Evolutionary conservation across 1,140 invertebrate genomes (phyloP).

Genomic region (Phenacoccus solenopsis): DNA sequence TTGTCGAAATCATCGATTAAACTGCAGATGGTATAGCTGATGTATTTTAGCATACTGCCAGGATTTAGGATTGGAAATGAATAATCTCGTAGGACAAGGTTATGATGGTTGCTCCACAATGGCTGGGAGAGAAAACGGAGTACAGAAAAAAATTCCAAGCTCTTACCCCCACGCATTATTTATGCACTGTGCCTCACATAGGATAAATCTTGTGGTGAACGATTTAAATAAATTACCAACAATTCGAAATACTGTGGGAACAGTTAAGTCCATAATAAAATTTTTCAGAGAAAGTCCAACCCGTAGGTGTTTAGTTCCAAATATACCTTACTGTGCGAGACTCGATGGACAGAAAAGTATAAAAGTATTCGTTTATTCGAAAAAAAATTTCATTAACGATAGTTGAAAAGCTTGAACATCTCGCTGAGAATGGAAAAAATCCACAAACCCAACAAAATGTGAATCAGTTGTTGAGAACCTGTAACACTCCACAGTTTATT

Average conservation of each 20-base stretch:
- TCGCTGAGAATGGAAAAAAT: not conserved
- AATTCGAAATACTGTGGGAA: conserved; percentile 3
- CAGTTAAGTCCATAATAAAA: not conserved
- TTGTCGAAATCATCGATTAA: conserved; percentile 24
- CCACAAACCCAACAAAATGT: too few species aligned
- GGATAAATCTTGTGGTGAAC: conserved; percentile 6
- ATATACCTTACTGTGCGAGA: conserved; percentile 19
- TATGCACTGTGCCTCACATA: conserved; percentile 20
- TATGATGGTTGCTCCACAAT: conserved; percentile 21
- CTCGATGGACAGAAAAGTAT: not conserved
- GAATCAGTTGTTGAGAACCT: too few species aligned
- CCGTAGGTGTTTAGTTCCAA: not conserved
- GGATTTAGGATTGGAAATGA: conserved; percentile 12
- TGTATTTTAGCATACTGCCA: not conserved
- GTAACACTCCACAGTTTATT: too few species aligned
- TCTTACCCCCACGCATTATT: conserved; percentile 6
- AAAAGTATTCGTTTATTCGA: not conserved
- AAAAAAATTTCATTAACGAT: not conserved
- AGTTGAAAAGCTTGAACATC: not conserved
- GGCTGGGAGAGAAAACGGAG: conserved; percentile 11
- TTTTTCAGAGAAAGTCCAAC: conserved; percentile 4
- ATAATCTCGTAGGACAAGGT: conserved; percentile 17
- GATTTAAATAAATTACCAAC: not conserved
- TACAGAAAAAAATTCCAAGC: conserved; percentile 10
- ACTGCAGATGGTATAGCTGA: not conserved